A percentile compares a stretch with the other conserved stretches of the same genome.
Evolutionary conservation across 92 coral and sea anemone genomes (phyloP).

Genomic region (Palythoa caribaeorum): DNA sequence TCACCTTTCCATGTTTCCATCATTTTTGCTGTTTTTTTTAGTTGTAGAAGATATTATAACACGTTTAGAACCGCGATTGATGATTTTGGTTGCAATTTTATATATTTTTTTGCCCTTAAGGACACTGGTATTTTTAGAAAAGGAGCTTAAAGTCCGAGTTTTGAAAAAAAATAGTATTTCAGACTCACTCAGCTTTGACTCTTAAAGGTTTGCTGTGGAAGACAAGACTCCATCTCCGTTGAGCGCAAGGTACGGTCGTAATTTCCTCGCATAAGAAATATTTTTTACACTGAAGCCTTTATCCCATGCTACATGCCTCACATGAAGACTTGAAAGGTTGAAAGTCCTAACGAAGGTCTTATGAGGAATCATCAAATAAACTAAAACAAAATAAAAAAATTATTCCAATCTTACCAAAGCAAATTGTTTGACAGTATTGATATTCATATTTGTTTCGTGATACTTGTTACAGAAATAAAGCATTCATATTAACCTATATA

Average conservation of each 20-base stretch:
- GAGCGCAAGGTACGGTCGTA: neutral
- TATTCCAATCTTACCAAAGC: too few relatives aligned
- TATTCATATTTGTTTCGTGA: neutral
- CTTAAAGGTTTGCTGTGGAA: slow-evolving; percentile 33
- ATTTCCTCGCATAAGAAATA: neutral
- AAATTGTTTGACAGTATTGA: neutral
- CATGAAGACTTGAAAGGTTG: neutral
- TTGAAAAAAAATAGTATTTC: neutral
- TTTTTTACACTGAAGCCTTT: neutral
- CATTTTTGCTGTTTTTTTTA: too few relatives aligned
- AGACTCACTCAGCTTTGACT: neutral
- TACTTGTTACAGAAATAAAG: neutral
- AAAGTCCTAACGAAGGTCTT: too few relatives aligned
- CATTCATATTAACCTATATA: too few relatives aligned
- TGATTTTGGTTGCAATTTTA: neutral
- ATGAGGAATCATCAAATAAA: too few relatives aligned
- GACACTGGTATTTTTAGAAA: neutral
- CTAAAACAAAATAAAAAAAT: too few relatives aligned
- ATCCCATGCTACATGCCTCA: neutral
- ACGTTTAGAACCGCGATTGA: neutral
- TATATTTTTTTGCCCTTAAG: neutral
- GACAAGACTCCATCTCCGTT: slow-evolving; percentile 32
- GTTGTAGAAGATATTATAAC: too few relatives aligned
- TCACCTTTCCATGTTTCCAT: too few relatives aligned
- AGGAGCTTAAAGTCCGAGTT: neutral